Evolutionary conservation across 2,113 vertebrate genomes (phyloP).

Genomic region (Plecturocebus donacophilus): DNA sequence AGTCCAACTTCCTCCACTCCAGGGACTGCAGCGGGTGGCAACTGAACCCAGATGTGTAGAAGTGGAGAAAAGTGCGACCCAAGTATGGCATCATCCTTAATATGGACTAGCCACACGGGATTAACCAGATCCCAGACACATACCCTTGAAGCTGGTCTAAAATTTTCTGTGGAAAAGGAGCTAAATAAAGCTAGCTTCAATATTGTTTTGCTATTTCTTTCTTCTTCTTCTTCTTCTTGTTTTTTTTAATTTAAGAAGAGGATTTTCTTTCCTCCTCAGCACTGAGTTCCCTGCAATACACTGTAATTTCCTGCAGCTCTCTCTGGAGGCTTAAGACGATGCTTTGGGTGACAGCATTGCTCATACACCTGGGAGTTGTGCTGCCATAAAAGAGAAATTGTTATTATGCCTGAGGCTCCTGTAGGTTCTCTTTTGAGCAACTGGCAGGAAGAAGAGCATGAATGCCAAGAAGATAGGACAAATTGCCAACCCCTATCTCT

Average conservation of each 20-base stretch:
- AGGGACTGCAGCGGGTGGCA: background rate
- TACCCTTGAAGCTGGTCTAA: background rate
- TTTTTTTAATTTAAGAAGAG: background rate
- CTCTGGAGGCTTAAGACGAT: conserved; percentile 20
- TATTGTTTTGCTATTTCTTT: background rate
- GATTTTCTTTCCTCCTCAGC: background rate
- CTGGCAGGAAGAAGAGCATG: background rate
- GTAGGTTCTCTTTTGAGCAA: conserved; percentile 5
- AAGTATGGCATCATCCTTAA: background rate
- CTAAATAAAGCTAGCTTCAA: conserved; percentile 32
- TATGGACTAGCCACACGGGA: background rate
- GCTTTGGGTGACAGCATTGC: conserved; percentile 56
- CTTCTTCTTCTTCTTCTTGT: background rate
- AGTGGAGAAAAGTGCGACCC: background rate
- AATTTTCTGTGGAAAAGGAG: conserved; percentile 29
- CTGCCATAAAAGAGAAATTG: conserved; percentile 29
- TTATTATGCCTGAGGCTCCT: background rate
- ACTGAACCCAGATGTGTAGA: background rate
- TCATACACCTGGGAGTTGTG: conserved; percentile 53
- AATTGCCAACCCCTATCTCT: background rate
- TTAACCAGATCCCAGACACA: background rate
- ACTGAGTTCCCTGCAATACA: conserved; percentile 50
- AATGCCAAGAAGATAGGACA: background rate
- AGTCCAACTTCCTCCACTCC: background rate
- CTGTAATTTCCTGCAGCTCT: conserved; percentile 71